A percentile compares a stretch with the other conserved stretches of the same genome.
Evolutionary conservation across 2,888 invertebrate species (phyloP).

Genomic region (Aphodius granarius): DNA sequence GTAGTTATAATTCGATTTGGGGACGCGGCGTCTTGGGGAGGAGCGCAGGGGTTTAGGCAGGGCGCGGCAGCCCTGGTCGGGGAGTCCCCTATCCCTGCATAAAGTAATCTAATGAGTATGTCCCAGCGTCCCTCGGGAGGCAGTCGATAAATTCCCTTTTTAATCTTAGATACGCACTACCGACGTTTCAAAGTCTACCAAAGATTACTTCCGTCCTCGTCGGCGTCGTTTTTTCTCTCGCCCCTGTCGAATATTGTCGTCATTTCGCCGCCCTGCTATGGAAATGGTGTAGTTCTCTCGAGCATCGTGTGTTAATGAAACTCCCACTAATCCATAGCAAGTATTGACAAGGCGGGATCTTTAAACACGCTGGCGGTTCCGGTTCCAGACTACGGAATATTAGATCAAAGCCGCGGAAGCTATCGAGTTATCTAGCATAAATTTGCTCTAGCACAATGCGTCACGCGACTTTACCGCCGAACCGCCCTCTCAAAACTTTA

Average conservation of each 20-base stretch:
- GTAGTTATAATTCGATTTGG: neutral
- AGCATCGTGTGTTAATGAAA: neutral
- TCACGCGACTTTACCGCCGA: neutral
- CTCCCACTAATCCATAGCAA: neutral
- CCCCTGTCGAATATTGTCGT: neutral
- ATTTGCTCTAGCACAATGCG: neutral
- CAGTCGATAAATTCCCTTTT: slow-evolving; percentile 13
- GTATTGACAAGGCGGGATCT: neutral
- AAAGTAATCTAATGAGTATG: neutral
- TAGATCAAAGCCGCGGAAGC: neutral
- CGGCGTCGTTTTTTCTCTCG: neutral
- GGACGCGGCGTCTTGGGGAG: neutral
- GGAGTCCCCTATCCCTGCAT: neutral
- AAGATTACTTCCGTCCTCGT: neutral
- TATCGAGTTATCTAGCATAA: neutral
- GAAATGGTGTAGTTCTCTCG: neutral
- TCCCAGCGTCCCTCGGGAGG: neutral
- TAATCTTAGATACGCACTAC: slow-evolving; percentile 11
- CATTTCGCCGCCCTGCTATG: neutral
- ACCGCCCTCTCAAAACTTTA: neutral
- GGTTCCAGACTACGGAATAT: neutral
- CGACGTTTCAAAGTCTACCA: neutral
- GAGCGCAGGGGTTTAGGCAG: neutral
- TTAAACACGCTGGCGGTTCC: neutral
- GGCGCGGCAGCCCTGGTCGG: neutral